These are phyloP conservation scores for Desmophyllum pertusum DNA, from an alignment of 92 coral and sea anemone species.

Conservation along the genomic window DNA sequence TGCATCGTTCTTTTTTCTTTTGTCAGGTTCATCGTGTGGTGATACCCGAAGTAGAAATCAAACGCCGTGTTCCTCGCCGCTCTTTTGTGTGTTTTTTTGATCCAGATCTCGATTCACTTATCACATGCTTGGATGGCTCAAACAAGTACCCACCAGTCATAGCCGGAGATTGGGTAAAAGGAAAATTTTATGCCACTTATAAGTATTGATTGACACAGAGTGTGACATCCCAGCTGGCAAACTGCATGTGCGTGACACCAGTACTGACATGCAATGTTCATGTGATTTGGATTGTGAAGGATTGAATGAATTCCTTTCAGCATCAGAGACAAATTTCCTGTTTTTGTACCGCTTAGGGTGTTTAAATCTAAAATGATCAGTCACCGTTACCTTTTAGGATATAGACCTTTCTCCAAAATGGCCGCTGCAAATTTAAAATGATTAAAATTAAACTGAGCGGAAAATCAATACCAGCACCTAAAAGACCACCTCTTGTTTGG, in stretches of 20 bases:
- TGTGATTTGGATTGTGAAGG: too few relatives aligned
- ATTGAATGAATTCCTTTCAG: too few relatives aligned
- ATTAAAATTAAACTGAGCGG: too few relatives aligned
- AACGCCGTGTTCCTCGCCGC: slow-evolving; percentile 58
- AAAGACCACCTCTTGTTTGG: too few relatives aligned
- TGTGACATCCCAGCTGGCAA: background rate
- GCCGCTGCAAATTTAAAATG: too few relatives aligned
- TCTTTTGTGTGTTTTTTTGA: slow-evolving; percentile 75
- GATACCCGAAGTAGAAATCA: slow-evolving; percentile 53
- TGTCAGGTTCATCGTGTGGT: slow-evolving; percentile 62
- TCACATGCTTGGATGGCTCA: slow-evolving; percentile 74
- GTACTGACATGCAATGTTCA: background rate
- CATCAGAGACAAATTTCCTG: too few relatives aligned
- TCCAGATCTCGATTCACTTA: slow-evolving; percentile 65
- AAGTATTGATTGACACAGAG: slow-evolving; percentile 19
- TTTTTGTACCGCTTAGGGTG: too few relatives aligned
- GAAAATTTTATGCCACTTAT: slow-evolving; percentile 39
- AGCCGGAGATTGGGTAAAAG: slow-evolving; percentile 61
- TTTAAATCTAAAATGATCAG: too few relatives aligned
- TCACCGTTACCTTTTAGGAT: too few relatives aligned
- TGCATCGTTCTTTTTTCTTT: background rate
- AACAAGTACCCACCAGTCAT: slow-evolving; percentile 75
- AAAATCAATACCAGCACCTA: too few relatives aligned
- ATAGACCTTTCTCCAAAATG: too few relatives aligned
- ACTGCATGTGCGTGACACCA: background rate